These are phyloP conservation scores for Pelagia noctiluca DNA, from an alignment of 30 jellyfish, hydroid and myxozoan species.

Conservation along the genomic window DNA sequence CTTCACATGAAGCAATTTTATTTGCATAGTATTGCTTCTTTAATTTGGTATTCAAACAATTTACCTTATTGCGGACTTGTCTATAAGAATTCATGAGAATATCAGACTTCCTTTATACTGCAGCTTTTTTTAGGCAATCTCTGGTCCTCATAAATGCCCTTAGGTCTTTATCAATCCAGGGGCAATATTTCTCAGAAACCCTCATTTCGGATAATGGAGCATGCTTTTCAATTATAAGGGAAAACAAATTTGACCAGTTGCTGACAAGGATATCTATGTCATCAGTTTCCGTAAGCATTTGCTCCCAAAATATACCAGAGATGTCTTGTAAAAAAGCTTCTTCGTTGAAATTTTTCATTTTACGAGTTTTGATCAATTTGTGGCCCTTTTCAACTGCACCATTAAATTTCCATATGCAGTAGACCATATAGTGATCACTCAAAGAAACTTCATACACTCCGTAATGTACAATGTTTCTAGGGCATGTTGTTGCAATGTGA, in stretches of 20 bases:
- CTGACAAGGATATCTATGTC: slow-evolving; percentile 34
- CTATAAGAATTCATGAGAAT: slow-evolving; percentile 44
- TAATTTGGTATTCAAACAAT: neutral
- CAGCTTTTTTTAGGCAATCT: slow-evolving; percentile 24
- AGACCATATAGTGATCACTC: too few relatives aligned
- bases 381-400: neutral
- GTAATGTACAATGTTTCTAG: neutral
- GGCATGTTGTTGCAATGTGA: slow-evolving; percentile 27
- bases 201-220: slow-evolving; percentile 22
- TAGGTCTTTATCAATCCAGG: slow-evolving; percentile 29
- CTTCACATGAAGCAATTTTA: slow-evolving; percentile 26
- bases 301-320: slow-evolving; percentile 46
- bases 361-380: neutral
- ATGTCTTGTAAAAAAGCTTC: slow-evolving; percentile 19
- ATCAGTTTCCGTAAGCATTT: slow-evolving; percentile 23
- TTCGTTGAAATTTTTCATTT: too few relatives aligned
- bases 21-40: slow-evolving; percentile 21
- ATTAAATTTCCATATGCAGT: too few relatives aligned
- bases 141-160: slow-evolving; percentile 15
- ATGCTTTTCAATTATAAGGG: slow-evolving; percentile 15
- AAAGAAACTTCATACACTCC: too few relatives aligned
- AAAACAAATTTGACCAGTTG: slow-evolving; percentile 32
- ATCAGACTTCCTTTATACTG: neutral
- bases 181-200: slow-evolving; percentile 34
- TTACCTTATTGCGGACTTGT: slow-evolving; percentile 43